These are phyloP conservation scores for Chelonia mydas DNA, from an alignment of 2,797 vertebrate genomes.

Conservation along the genomic window DNA sequence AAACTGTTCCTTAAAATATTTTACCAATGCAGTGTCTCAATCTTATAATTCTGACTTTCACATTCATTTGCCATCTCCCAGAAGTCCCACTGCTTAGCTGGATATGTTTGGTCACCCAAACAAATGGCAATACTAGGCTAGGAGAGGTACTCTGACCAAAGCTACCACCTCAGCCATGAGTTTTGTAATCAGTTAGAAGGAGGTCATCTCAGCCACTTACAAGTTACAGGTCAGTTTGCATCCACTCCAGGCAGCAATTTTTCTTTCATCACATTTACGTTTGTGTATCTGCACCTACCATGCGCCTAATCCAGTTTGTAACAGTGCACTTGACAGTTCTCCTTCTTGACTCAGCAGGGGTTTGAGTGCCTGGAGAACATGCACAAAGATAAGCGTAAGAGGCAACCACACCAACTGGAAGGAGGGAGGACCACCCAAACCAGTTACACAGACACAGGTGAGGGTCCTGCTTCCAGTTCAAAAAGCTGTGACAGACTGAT, in stretches of 20 bases:
- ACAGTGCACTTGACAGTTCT: not conserved
- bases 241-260: not conserved
- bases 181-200: not conserved
- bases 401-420: not conserved
- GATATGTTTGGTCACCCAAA: not conserved
- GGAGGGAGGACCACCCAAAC: not conserved
- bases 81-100: not conserved
- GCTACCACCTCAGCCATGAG: not conserved
- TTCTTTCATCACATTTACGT: not conserved
- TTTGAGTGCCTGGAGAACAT: not conserved
- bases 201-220: not conserved
- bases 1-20: not conserved
- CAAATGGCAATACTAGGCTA: not conserved
- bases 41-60: not conserved
- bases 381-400: not conserved
- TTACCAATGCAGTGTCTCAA: not conserved
- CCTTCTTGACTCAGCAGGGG: not conserved
- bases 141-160: not conserved
- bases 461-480: not conserved
- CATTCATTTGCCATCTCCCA: not conserved
- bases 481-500: not conserved
- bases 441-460: not conserved
- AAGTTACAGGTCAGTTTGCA: not conserved
- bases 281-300: not conserved
- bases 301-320: not conserved